Conservation (phyloP, 1,140 invertebrate genomes). For the Centruroides vittatus region DNA sequence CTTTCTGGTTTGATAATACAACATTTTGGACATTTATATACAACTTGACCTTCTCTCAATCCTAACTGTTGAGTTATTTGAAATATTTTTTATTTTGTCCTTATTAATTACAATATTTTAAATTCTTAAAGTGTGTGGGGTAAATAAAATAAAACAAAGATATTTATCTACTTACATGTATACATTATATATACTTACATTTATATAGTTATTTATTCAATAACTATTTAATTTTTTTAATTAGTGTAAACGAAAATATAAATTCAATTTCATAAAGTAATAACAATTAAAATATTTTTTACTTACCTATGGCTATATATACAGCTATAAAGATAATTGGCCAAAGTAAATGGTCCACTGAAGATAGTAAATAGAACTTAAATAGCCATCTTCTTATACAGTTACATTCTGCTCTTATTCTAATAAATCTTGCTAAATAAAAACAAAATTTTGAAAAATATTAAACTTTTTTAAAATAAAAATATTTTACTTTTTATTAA, state of each 20-base stretch:
- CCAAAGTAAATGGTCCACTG: slow-evolving; percentile 55
- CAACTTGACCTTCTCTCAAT: slow-evolving; percentile 81
- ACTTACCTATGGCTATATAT: slow-evolving; percentile 46
- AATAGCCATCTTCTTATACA: slow-evolving; percentile 14
- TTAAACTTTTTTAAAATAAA: too few relatives aligned
- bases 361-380: slow-evolving; percentile 56
- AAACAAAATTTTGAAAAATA: neutral
- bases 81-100: too few relatives aligned
- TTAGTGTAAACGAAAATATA: too few relatives aligned
- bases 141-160: too few relatives aligned
- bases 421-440: slow-evolving; percentile 33
- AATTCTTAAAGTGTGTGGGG: too few relatives aligned
- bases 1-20: slow-evolving; percentile 96
- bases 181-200: too few relatives aligned
- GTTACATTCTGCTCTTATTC: slow-evolving; percentile 33
- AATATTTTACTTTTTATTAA: too few relatives aligned
- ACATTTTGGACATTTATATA: slow-evolving; percentile 97
- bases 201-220: too few relatives aligned
- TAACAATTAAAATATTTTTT: neutral
- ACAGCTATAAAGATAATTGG: slow-evolving; percentile 54
- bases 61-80: slow-evolving; percentile 91
- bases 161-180: too few relatives aligned
- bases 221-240: too few relatives aligned
- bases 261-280: too few relatives aligned
- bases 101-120: too few relatives aligned